phyloP scores from a whole-genome alignment of 2,888 invertebrate species.

The Eupsilia transversa region DNA sequence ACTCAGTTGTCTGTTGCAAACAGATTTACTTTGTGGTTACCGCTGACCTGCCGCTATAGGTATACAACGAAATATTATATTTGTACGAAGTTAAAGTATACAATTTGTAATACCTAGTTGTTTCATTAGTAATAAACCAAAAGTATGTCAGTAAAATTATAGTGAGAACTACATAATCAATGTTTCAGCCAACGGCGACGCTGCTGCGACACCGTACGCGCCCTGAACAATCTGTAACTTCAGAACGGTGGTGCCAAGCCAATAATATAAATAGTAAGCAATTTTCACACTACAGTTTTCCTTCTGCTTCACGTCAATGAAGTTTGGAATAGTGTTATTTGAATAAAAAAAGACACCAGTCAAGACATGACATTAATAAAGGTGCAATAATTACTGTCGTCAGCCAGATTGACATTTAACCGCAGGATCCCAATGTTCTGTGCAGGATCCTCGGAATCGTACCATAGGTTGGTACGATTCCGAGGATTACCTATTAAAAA shows the following conservation, averaged over 20 bases:
- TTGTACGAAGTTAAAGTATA: background rate
- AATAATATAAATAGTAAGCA: background rate
- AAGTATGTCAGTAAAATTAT: no score
- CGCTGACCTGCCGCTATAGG: background rate
- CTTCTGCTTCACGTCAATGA: background rate
- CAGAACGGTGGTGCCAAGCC: no score
- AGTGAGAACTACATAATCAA: no score
- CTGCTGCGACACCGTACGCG: no score
- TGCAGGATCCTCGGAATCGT: no score
- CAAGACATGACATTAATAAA: background rate
- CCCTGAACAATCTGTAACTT: no score
- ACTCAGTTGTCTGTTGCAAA: constrained; percentile 7
- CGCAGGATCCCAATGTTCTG: no score
- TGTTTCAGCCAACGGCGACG: no score
- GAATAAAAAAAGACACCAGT: background rate
- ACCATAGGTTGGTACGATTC: no score
- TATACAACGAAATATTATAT: background rate
- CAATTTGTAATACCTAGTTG: no score
- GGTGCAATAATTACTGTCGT: background rate
- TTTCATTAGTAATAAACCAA: no score
- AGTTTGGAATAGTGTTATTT: background rate
- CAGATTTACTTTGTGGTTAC: constrained; percentile 6
- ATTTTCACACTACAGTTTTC: background rate
- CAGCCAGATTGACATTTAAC: background rate
- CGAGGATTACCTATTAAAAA: no score